Evolutionary conservation across 2,888 invertebrate species (phyloP).

Genomic region (Tetramorium bicarinatum): DNA sequence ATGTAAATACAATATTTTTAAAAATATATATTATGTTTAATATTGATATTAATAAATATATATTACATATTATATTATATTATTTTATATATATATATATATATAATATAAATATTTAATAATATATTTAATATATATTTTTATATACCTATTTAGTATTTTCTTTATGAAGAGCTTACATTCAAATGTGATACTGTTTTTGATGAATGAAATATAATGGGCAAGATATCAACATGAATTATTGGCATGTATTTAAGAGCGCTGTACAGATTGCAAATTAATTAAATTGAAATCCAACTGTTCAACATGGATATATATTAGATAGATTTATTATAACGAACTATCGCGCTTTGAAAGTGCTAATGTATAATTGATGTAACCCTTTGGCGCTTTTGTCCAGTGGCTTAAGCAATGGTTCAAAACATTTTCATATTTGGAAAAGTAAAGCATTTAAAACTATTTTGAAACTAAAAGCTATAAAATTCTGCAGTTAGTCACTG

Average conservation of each 20-base stretch:
- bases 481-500: background rate
- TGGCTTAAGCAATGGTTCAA: background rate
- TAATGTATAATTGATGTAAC: slow-evolving; percentile 43
- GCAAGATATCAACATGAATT: background rate
- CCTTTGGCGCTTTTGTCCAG: slow-evolving; percentile 13
- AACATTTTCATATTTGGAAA: background rate
- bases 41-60: too few relatives aligned
- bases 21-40: background rate
- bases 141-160: background rate
- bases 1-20: background rate
- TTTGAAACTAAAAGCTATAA: background rate
- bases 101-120: too few relatives aligned
- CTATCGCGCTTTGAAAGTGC: background rate
- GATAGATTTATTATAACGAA: slow-evolving; percentile 7
- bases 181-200: background rate
- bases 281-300: background rate
- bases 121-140: background rate
- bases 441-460: background rate
- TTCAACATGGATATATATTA: slow-evolving; percentile 21
- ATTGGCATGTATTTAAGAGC: background rate
- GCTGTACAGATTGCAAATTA: background rate
- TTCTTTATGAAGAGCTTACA: background rate
- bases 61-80: too few relatives aligned
- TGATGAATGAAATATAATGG: background rate
- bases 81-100: too few relatives aligned